Evolutionary conservation across 2,888 invertebrate genomes (phyloP).

Genomic region (Bhutanitis thaidina): DNA sequence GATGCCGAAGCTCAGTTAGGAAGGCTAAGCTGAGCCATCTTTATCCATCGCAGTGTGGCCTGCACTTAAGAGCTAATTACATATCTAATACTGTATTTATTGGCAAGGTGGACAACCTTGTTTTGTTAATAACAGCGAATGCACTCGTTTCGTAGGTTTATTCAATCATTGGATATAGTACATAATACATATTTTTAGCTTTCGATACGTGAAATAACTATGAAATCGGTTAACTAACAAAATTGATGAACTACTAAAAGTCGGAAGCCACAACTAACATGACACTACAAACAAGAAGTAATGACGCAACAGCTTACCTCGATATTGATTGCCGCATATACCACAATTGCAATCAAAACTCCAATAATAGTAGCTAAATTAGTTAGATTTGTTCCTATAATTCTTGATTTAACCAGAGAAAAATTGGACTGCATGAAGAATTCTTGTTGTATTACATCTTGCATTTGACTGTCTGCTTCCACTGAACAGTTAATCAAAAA

Average conservation of each 20-base stretch:
- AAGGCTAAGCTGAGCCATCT: too few relatives aligned
- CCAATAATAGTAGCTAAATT: slow-evolving; percentile 36
- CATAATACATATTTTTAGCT: too few relatives aligned
- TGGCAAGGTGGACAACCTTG: too few relatives aligned
- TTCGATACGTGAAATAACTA: not conserved
- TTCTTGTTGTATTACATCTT: slow-evolving; percentile 15
- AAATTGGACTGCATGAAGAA: not conserved
- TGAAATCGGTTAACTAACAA: not conserved
- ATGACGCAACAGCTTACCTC: slow-evolving; percentile 25
- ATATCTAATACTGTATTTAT: too few relatives aligned
- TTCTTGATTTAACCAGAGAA: slow-evolving; percentile 16
- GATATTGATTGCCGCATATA: slow-evolving; percentile 28
- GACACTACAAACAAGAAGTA: not conserved
- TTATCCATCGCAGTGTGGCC: too few relatives aligned
- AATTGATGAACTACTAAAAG: not conserved
- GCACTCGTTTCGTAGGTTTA: too few relatives aligned
- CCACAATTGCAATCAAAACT: slow-evolving; percentile 32
- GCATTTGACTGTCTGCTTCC: slow-evolving; percentile 1
- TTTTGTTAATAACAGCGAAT: too few relatives aligned
- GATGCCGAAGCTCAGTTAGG: too few relatives aligned
- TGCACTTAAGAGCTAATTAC: too few relatives aligned
- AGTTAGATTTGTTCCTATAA: slow-evolving; percentile 22
- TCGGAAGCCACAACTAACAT: slow-evolving; percentile 4
- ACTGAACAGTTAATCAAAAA: slow-evolving; percentile 29
- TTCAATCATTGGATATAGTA: too few relatives aligned